Percentiles rank a stretch among this genome's conserved stretches.
phyloP scores from a whole-genome alignment of 2,113 vertebrate species.

The Poecile atricapillus region DNA sequence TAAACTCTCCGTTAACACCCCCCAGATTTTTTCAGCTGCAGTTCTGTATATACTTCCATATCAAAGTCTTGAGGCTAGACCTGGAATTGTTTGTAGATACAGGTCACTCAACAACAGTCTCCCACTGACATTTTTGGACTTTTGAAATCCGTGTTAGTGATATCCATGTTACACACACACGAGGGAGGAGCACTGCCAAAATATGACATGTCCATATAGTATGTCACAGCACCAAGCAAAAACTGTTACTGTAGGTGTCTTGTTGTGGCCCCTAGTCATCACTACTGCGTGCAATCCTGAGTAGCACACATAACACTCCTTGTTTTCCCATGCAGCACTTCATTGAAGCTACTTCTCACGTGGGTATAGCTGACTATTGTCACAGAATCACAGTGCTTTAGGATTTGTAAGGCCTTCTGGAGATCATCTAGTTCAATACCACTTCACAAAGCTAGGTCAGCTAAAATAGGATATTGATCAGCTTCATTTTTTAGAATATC shows the following conservation, averaged over 20 bases:
- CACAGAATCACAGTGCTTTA: neutral
- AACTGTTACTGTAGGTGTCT: neutral
- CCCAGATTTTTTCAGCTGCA: neutral
- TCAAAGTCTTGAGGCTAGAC: neutral
- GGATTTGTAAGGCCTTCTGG: neutral
- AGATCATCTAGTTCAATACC: neutral
- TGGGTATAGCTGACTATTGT: neutral
- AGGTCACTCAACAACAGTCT: fast-evolving
- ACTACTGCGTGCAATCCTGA: neutral
- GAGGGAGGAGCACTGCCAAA: neutral
- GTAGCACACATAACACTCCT: neutral
- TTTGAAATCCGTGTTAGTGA: neutral
- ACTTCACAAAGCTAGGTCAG: neutral
- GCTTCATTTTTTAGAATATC: neutral
- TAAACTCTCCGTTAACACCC: neutral
- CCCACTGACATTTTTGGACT: neutral
- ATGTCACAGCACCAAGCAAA: neutral
- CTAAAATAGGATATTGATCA: neutral
- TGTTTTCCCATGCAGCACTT: neutral
- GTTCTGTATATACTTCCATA: neutral
- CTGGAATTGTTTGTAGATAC: neutral
- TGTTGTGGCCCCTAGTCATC: neutral
- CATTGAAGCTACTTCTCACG: neutral
- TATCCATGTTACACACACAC: neutral
- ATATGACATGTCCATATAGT: neutral